These are phyloP conservation scores for Sebastes vulpes DNA, from an alignment of 2,797 vertebrate genomes.

Conservation along the genomic window DNA sequence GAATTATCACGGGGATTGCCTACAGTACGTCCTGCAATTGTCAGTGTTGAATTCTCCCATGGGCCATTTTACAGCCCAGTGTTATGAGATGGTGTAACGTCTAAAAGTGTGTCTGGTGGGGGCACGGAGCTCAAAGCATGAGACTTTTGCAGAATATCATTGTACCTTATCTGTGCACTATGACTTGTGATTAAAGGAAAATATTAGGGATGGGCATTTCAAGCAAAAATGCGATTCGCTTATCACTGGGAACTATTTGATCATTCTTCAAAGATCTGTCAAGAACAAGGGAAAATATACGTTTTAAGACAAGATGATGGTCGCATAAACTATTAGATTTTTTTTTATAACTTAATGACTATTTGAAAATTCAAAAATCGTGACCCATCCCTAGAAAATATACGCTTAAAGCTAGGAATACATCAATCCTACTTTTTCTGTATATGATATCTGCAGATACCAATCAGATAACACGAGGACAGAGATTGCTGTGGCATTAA, in stretches of 20 bases:
- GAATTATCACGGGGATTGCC: constrained; percentile 17
- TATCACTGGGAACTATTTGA: too few relatives aligned
- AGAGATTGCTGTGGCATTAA: not conserved
- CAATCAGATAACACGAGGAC: not conserved
- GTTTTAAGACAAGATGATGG: too few relatives aligned
- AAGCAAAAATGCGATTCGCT: too few relatives aligned
- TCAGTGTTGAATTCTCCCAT: constrained; percentile 10
- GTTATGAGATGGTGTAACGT: not conserved
- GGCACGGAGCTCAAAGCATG: not conserved
- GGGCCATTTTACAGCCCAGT: not conserved
- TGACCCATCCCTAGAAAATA: not conserved
- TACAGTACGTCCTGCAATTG: constrained; percentile 47
- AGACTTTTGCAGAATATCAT: not conserved
- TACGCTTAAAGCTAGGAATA: not conserved
- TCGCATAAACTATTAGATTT: too few relatives aligned
- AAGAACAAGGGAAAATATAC: too few relatives aligned
- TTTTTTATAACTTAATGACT: too few relatives aligned
- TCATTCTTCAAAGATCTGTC: too few relatives aligned
- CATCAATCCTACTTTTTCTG: not conserved
- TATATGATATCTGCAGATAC: not conserved
- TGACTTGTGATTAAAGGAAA: not conserved
- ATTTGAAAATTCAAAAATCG: not conserved
- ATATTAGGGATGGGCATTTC: not conserved
- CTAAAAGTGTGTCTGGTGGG: not conserved
- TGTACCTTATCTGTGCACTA: not conserved